These are phyloP conservation scores for Temnothorax curvispinosus DNA, from an alignment of 1,140 invertebrate species.

Conservation along the genomic window DNA sequence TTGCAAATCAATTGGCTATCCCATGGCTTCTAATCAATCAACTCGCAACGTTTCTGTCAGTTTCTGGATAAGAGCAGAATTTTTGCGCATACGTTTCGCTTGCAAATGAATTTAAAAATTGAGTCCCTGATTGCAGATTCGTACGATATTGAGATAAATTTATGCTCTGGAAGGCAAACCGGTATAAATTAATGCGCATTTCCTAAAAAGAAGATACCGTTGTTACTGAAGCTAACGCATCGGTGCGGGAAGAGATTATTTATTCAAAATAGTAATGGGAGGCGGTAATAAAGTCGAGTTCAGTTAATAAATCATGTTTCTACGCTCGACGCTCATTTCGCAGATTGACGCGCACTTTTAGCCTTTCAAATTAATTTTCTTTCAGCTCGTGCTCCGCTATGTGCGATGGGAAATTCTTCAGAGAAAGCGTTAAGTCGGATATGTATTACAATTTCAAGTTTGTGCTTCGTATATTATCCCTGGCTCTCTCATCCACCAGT, in stretches of 20 bases:
- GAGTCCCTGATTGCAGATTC: background rate
- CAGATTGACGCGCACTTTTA: conserved; percentile 46
- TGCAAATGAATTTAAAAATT: no score
- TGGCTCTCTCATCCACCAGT: background rate
- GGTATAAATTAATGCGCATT: background rate
- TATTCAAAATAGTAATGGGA: conserved; percentile 25
- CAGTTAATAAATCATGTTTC: conserved; percentile 47
- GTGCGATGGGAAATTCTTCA: conserved; percentile 18
- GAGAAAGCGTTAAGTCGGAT: conserved; percentile 13
- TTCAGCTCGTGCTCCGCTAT: background rate
- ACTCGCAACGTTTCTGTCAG: no score
- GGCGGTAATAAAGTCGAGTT: background rate
- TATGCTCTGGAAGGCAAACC: no score
- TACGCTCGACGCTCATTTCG: conserved; percentile 15
- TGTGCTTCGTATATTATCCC: conserved; percentile 12
- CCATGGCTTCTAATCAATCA: no score
- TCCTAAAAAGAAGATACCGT: no score
- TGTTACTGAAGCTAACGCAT: no score
- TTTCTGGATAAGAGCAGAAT: no score
- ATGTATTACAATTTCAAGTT: conserved; percentile 29
- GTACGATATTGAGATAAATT: background rate
- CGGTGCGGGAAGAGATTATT: background rate
- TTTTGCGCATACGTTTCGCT: no score
- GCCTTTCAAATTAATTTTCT: conserved; percentile 57
- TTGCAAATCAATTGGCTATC: no score